Evolutionary conservation across 2,888 invertebrate species (phyloP).

Genomic region (Crocallis elinguaria): DNA sequence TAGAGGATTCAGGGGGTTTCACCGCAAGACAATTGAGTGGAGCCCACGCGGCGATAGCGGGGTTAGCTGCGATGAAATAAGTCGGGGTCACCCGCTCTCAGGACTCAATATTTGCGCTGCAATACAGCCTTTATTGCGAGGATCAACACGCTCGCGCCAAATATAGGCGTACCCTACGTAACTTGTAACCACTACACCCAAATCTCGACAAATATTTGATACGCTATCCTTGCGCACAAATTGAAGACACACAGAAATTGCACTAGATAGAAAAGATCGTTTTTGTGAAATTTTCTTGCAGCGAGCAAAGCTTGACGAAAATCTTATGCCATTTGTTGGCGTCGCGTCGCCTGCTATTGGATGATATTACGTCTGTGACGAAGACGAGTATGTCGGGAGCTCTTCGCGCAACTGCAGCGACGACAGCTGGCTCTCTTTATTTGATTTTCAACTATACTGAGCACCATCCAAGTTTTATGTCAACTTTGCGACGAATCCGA

Average conservation of each 20-base stretch:
- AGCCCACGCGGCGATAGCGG: slow-evolving; percentile 59
- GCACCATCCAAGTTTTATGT: slow-evolving; percentile 65
- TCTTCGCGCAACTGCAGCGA: slow-evolving; percentile 66
- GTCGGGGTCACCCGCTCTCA: slow-evolving; percentile 68
- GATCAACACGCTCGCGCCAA: slow-evolving; percentile 65
- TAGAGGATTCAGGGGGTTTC: slow-evolving; percentile 39
- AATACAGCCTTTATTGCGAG: slow-evolving; percentile 76
- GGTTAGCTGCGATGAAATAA: slow-evolving; percentile 73
- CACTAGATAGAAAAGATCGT: slow-evolving; percentile 31
- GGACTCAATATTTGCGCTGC: slow-evolving; percentile 76
- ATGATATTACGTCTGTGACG: slow-evolving; percentile 64
- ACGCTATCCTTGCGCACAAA: slow-evolving; percentile 38
- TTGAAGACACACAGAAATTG: slow-evolving; percentile 40
- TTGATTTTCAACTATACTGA: slow-evolving; percentile 71
- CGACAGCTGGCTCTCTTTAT: slow-evolving; percentile 75
- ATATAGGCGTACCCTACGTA: slow-evolving; percentile 52
- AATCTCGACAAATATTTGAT: slow-evolving; percentile 49
- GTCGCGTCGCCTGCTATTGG: slow-evolving; percentile 52
- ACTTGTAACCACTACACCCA: slow-evolving; percentile 55
- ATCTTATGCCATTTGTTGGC: slow-evolving; percentile 48
- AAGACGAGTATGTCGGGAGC: slow-evolving; percentile 62
- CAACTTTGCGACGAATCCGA: slow-evolving; percentile 50
- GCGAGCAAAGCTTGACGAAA: slow-evolving; percentile 38
- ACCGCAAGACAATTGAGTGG: slow-evolving; percentile 72
- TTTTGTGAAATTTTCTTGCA: slow-evolving; percentile 30